A percentile compares a stretch with the other conserved stretches of the same genome.
Conservation (phyloP, 2,797 vertebrate species). For the Cynopterus sphinx region DNA sequence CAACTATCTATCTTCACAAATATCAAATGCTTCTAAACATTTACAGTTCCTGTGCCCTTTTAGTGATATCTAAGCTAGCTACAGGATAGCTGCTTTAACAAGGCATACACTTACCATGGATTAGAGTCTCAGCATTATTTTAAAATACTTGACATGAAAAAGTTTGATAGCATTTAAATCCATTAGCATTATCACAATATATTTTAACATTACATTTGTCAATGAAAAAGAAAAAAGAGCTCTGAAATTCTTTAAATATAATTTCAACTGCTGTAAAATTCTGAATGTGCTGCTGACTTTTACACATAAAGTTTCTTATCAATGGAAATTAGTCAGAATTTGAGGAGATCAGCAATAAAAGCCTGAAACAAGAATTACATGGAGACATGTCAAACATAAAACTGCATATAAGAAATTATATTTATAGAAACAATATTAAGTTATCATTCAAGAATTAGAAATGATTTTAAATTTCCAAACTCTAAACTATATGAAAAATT, state of each 20-base stretch:
- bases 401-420: neutral
- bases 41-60: neutral
- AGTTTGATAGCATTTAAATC: constrained; percentile 46
- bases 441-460: constrained; percentile 34
- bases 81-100: neutral
- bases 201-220: constrained; percentile 60
- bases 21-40: neutral
- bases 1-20: neutral
- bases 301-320: constrained; percentile 44
- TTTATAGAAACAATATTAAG: neutral
- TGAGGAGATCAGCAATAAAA: constrained; percentile 52
- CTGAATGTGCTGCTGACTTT: constrained; percentile 32
- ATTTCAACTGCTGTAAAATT: constrained; percentile 34
- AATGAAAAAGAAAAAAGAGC: constrained; percentile 56
- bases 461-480: neutral
- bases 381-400: constrained; percentile 1
- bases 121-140: constrained; percentile 14
- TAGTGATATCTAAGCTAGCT: neutral
- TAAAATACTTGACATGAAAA: constrained; percentile 27
- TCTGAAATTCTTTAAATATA: constrained; percentile 43
- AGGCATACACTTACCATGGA: neutral
- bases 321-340: constrained; percentile 58
- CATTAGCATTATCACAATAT: constrained; percentile 53
- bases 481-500: constrained; percentile 27
- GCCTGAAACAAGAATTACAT: neutral